A percentile compares a stretch with the other conserved stretches of the same genome.
These are phyloP conservation scores for Pyrrhosoma nymphula DNA, from an alignment of 2,888 invertebrate species.

Conservation along the genomic window DNA sequence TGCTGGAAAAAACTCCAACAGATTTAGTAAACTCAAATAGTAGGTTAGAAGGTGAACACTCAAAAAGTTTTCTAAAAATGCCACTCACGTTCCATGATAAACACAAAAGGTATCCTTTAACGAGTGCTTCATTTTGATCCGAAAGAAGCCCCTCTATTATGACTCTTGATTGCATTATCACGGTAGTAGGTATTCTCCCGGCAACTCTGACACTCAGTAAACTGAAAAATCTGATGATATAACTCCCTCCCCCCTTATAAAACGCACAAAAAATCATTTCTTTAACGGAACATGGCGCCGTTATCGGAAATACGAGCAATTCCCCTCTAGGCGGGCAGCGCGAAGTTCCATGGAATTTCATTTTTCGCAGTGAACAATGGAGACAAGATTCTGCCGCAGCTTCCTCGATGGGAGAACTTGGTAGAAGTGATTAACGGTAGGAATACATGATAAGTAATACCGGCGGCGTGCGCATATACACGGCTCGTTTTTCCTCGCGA, in stretches of 20 bases:
- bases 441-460: constrained; percentile 5
- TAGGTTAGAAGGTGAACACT: no score
- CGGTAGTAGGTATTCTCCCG: no score
- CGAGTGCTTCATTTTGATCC: no score
- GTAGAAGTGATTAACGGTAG: constrained; percentile 22
- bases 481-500: neutral
- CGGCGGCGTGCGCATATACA: neutral
- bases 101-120: no score
- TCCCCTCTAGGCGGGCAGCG: neutral
- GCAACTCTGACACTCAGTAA: no score
- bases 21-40: no score
- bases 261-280: neutral
- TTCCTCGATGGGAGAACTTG: neutral
- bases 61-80: no score
- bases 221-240: neutral
- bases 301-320: neutral
- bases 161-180: no score
- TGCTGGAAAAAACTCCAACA: no score
- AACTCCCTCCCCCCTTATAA: neutral
- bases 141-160: no score
- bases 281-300: neutral
- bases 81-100: no score
- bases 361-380: neutral
- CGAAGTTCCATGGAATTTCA: neutral
- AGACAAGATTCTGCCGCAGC: neutral